Percentiles rank a stretch among this genome's conserved stretches.
Evolutionary conservation across 1,140 invertebrate species (phyloP).

Genomic region (Philotrypesis tridentata): DNA sequence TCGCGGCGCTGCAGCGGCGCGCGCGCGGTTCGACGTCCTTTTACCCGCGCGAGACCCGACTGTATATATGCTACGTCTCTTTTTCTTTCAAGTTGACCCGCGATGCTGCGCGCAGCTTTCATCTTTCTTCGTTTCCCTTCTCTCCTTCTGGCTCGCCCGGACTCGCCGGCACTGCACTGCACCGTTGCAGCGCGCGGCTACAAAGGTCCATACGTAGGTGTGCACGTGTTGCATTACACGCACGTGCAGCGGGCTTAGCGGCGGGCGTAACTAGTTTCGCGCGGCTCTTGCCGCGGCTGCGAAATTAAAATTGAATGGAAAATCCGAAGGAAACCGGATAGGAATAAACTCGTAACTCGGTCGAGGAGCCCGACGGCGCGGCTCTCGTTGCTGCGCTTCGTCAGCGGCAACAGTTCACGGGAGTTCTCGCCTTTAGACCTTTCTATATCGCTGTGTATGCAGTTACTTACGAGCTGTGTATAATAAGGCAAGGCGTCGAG

Average conservation of each 20-base stretch:
- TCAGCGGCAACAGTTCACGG: too few species aligned
- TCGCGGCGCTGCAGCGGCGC: neutral
- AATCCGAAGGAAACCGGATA: neutral
- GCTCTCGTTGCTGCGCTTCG: too few species aligned
- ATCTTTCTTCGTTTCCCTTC: too few species aligned
- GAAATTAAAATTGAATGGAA: neutral
- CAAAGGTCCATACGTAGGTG: neutral
- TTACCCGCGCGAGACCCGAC: neutral
- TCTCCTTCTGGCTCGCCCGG: neutral
- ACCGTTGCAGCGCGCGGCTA: neutral
- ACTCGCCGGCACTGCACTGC: too few species aligned
- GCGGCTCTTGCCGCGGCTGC: neutral
- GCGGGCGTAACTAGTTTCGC: neutral
- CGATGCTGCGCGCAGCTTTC: neutral
- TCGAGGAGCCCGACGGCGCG: too few species aligned
- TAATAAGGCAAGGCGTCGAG: too few species aligned
- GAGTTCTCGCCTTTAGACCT: too few species aligned
- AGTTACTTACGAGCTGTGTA: too few species aligned
- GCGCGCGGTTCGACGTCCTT: constrained; percentile 7
- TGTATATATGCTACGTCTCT: neutral
- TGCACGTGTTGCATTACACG: neutral
- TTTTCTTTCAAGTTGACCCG: neutral
- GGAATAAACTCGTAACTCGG: neutral
- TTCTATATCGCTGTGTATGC: too few species aligned
- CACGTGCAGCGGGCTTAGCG: neutral